phyloP scores from a whole-genome alignment of 30 jellyfish, hydroid and myxozoan genomes.

The Chironex yamaguchii region DNA sequence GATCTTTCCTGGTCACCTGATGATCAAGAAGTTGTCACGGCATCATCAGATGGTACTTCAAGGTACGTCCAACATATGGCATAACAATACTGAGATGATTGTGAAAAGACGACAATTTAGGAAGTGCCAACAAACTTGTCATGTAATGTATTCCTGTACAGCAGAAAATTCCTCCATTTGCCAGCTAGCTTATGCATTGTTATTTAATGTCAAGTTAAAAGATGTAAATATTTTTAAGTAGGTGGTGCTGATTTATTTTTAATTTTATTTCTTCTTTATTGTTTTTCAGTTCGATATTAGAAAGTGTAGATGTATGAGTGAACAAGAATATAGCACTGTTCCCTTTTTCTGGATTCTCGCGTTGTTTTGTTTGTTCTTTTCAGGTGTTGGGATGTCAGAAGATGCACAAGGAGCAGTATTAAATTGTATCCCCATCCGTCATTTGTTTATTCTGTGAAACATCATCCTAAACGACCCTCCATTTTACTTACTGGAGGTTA shows the following conservation, averaged over 20 bases:
- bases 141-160: neutral
- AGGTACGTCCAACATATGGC: conserved; percentile 69
- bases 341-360: neutral
- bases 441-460: conserved; percentile 79
- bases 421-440: conserved; percentile 90
- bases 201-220: no score
- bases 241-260: no score
- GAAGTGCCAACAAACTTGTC: neutral
- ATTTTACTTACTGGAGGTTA: conserved; percentile 84
- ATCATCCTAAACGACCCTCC: conserved; percentile 61
- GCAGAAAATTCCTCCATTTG: no score
- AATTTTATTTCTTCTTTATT: no score
- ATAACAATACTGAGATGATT: neutral
- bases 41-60: conserved; percentile 97
- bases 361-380: neutral
- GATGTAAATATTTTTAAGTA: no score
- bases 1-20: conserved; percentile 92
- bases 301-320: neutral
- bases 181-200: neutral
- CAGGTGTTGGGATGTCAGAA: conserved; percentile 87
- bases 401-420: conserved; percentile 61
- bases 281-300: no score
- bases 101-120: neutral
- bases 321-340: neutral
- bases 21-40: conserved; percentile 83